These are phyloP conservation scores for Lepidostoma basale DNA, from an alignment of 1,140 invertebrate species.

Conservation along the genomic window DNA sequence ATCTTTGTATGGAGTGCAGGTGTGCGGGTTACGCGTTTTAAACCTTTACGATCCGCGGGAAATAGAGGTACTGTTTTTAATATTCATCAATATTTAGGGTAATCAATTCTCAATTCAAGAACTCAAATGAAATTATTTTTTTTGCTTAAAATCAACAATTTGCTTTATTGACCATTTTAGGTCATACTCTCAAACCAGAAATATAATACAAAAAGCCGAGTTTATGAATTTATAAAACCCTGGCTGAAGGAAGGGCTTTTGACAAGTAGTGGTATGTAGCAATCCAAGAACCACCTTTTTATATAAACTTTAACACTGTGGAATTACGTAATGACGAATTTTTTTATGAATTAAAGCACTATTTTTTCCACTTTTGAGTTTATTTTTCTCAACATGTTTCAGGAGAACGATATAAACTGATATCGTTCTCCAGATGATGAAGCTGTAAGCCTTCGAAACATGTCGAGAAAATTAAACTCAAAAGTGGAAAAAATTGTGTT, in stretches of 20 bases:
- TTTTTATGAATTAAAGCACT: too few species aligned
- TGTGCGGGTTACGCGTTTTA: conserved; percentile 44
- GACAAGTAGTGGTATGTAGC: conserved; percentile 63
- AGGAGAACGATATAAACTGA: too few species aligned
- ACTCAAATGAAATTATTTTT: conserved; percentile 14
- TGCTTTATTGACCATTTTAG: conserved; percentile 49
- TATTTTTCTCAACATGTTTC: too few species aligned
- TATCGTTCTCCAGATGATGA: too few species aligned
- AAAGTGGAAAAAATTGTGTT: too few species aligned
- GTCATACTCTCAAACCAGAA: conserved; percentile 63
- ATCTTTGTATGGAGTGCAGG: conserved; percentile 46
- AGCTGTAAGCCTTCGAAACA: too few species aligned
- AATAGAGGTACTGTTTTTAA: conserved; percentile 49
- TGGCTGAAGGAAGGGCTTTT: conserved; percentile 64
- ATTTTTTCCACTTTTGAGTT: too few species aligned
- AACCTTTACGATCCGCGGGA: conserved; percentile 53
- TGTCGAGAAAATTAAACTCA: too few species aligned
- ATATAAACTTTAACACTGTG: too few species aligned
- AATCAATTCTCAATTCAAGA: background rate
- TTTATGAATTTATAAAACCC: conserved; percentile 66
- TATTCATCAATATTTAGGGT: background rate
- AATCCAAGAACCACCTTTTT: too few species aligned
- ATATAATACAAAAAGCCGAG: conserved; percentile 63
- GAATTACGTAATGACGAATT: too few species aligned
- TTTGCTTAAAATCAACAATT: background rate